Base-by-base conservation (phyloP, 2,888 invertebrate species). In the Lypha dubia region DNA sequence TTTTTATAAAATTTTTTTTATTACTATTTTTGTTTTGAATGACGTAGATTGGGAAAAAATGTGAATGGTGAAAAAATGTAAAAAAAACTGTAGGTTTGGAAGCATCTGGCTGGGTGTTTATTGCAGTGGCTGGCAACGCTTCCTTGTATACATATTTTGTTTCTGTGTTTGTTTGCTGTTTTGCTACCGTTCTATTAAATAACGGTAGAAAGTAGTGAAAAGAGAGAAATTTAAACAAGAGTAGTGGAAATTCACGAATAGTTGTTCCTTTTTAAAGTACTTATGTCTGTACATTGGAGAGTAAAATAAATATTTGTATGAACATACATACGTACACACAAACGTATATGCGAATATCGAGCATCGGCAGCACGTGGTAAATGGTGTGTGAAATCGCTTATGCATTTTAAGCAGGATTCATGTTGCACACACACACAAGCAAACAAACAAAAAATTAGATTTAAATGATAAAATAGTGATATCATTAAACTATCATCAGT, bases 301-400 rank as follows among this genome's bases (percentile, higher is more conserved):
- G 24, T 17, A 28, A 70, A 53, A 63, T 44, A 75, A 65, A 65
- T 65, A n/a, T 9, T n/a, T 28, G 28, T 28, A 28, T 28, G 28
- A 4, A 28, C 28, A 4, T n/a, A n/a, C n/a, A n/a, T n/a, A n/a
- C n/a, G n/a, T n/a, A n/a, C n/a, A n/a, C n/a, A n/a, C n/a, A n/a
- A n/a, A n/a, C 28, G 28, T 28, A 28, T 28, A 51, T 38, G 11
- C n/a, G n/a, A n/a, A n/a, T 11, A 35, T 35, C 7, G 1, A 38
- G 20, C 20, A 56, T 58, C 79, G 77, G 81, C 70, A 75, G 76
- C 87, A 80, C 87, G 86, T 88, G 90, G 90, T 92, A 91, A 92
- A 92, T 92, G 91, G 91, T 91, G 91, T 91, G 91, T 92, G 89
- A 92, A 92, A 92, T 92, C 92, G 92, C 89, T 90, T 91, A 90